Evolutionary conservation across 2,113 vertebrate genomes (phyloP).

Genomic region (Oncorhynchus gorbuscha): DNA sequence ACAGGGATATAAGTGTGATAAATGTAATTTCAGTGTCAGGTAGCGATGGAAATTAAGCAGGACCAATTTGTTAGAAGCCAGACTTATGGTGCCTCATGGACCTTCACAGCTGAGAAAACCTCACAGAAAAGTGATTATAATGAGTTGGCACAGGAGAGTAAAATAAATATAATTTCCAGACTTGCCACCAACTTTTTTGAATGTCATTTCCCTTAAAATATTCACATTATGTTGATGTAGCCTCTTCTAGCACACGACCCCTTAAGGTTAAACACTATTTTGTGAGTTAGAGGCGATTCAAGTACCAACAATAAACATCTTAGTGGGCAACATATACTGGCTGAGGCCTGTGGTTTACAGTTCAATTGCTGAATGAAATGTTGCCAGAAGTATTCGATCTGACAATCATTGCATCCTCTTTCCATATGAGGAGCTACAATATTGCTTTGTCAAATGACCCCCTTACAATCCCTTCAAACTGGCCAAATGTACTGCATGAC

Average conservation of each 20-base stretch:
- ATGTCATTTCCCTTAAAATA: not conserved
- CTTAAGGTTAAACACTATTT: not conserved
- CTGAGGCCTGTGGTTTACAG: not conserved
- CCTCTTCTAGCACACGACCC: slow-evolving; percentile 4
- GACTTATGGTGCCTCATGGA: not conserved
- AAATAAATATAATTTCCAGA: slow-evolving; percentile 16
- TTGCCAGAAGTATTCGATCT: slow-evolving; percentile 20
- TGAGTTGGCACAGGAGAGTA: slow-evolving; percentile 25
- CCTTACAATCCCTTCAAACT: too few relatives aligned
- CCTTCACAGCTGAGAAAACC: slow-evolving; percentile 2
- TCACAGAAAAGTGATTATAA: not conserved
- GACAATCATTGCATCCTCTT: slow-evolving; percentile 27
- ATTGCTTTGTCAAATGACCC: too few relatives aligned
- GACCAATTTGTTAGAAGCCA: not conserved
- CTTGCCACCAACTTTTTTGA: slow-evolving; percentile 9
- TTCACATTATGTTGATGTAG: not conserved
- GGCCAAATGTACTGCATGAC: not conserved
- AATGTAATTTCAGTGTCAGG: too few relatives aligned
- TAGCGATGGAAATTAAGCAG: not conserved
- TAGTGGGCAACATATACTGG: too few relatives aligned
- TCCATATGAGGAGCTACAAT: slow-evolving; percentile 8
- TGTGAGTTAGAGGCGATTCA: not conserved
- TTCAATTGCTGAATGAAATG: slow-evolving; percentile 11
- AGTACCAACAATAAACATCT: not conserved
- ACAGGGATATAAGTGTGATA: too few relatives aligned